phyloP scores from a whole-genome alignment of 2,797 vertebrate genomes.

The Sarcoramphus papa region DNA sequence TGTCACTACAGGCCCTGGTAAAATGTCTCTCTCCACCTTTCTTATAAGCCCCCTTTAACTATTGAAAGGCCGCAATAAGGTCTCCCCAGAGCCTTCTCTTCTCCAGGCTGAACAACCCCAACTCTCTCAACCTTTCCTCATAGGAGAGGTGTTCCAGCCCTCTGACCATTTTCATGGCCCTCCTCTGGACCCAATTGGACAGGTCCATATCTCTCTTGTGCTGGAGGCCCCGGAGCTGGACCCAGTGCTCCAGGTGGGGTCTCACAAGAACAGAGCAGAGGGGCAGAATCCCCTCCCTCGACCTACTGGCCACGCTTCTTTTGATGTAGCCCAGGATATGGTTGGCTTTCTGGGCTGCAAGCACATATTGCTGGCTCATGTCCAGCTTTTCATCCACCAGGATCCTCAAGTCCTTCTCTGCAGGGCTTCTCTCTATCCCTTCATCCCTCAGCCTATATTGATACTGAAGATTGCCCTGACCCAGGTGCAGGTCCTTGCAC shows the following conservation, averaged over 20 bases:
- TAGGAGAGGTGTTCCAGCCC: too few relatives aligned
- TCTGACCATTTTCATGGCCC: too few relatives aligned
- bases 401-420: background rate
- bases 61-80: rapidly evolving
- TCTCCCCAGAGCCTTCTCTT: background rate
- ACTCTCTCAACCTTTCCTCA: too few relatives aligned
- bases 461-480: rapidly evolving
- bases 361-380: too few relatives aligned
- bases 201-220: too few relatives aligned
- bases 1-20: background rate
- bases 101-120: background rate
- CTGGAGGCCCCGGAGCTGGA: background rate
- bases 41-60: background rate
- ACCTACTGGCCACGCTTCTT: background rate
- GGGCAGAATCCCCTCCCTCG: background rate
- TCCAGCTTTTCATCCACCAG: background rate
- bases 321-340: background rate
- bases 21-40: background rate
- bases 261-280: background rate
- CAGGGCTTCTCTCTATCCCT: background rate
- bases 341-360: background rate
- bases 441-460: background rate
- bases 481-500: background rate
- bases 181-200: too few relatives aligned
- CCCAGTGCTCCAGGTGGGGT: background rate